Evolutionary conservation across 2,797 vertebrate genomes (phyloP), one percentile per base, ranked within the genome.

Genomic region (Enteromius argenteus): DNA sequence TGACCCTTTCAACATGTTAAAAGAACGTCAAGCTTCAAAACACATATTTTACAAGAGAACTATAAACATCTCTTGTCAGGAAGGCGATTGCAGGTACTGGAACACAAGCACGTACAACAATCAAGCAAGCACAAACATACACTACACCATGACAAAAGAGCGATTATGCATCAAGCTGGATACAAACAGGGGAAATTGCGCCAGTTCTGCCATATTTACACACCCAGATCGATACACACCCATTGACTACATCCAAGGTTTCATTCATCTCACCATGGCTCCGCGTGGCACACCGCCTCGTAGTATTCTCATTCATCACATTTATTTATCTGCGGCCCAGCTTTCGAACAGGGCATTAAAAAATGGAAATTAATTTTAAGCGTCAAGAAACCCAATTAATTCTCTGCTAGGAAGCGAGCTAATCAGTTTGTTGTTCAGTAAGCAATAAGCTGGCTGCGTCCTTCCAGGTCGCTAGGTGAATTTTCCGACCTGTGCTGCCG

Each of bases 371-470:
- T 91, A 90, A 94, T 95, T 94, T 92, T 86, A 92, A 91, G 93
- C 89, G 89, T 93, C 91, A 93, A 91, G 89, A 88, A 94, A 93
- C 88, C 90, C 93, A 95, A 95, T 95, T 95, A 95, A 93, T 92
- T 94, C 89, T 90, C 90, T 88, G 86, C 62, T 88, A 87, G 49
- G 71, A 90, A 91, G 90, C 88, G 71, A 88, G 91, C 89, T 94
- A 94, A 95, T 94, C 92, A 89, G 89, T 91, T 92, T 90, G 90
- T 87, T 90, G 90, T 91, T 93, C 86, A 84, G 66, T 71, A 11
- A 23, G 60, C 71, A 5, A 84, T 69, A 83, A 69, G 73, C 87
- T 73, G 85, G 67, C n/a, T 66, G 17, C 39, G 51, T 69, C 27
- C 80, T 78, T 83, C 71, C 35, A 77, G 78, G 73, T 80, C 68